Evolutionary conservation across 2,113 vertebrate genomes (phyloP).

Genomic region (Camelus dromedarius): DNA sequence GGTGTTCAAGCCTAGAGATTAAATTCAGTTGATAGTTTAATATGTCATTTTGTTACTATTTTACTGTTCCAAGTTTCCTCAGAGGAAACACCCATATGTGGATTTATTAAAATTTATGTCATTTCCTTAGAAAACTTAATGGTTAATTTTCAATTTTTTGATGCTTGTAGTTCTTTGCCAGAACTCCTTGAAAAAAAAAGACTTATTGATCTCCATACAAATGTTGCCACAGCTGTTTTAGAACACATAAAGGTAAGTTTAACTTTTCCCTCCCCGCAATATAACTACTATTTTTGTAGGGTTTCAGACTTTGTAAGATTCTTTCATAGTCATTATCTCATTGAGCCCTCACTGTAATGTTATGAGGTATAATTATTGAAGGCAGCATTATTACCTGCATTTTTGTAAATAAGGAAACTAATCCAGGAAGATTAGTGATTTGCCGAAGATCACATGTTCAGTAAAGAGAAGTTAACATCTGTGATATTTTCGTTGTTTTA

Average conservation of each 20-base stretch:
- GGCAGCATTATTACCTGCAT: background rate
- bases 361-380: background rate
- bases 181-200: constrained; percentile 98
- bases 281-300: background rate
- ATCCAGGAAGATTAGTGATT: background rate
- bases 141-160: constrained; percentile 80
- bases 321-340: constrained; percentile 26
- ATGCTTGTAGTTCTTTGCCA: constrained; percentile 94
- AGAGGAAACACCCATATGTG: background rate
- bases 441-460: background rate
- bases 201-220: constrained; percentile 98
- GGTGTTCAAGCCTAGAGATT: background rate
- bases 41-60: background rate
- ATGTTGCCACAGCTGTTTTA: constrained; percentile 97
- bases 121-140: constrained; percentile 59
- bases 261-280: background rate
- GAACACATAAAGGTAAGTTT: constrained; percentile 97
- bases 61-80: constrained; percentile 35
- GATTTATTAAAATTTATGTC: constrained; percentile 34
- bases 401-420: constrained; percentile 32
- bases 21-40: constrained; percentile 36
- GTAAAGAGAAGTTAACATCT: background rate
- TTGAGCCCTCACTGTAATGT: background rate
- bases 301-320: constrained; percentile 20
- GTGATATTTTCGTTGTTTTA: background rate